Evolutionary conservation across 2,113 vertebrate species (phyloP), one percentile per base, ranked within the genome.

Genomic region (Aphyosemion australe): DNA sequence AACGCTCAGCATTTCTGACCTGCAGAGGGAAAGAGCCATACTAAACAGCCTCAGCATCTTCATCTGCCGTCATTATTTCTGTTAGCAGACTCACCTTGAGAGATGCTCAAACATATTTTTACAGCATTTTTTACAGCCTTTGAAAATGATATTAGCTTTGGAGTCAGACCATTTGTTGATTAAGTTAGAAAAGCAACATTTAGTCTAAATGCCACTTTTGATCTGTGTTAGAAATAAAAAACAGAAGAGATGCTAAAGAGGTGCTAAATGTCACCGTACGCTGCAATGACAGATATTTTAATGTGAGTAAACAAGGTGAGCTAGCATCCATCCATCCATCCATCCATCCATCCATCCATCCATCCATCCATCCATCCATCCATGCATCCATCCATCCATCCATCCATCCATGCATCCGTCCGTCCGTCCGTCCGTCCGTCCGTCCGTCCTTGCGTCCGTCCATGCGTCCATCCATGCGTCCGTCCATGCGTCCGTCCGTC

Each of bases 201-300:
- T 72, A 0, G 49, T 65, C 61, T 71, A 78, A 88, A 86, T 26
- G 74, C 69, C 74, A 82, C 41, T 19, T 72, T 63, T 79, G 79
- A 81, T 81, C 72, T 70, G 60, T 59, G 71, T 84, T 78, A 74
- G 78, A 62, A 83, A 50, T 55, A 78, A 56, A 83, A 69, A 58
- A 51, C 69, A 45, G 26, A 26, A 26, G 26, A 26, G 26, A 1
- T 26, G 26, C 5, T 26, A 2, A 26, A 5, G n/a, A n/a, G 26
- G 26, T 26, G 26, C 26, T 26, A 26, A 26, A 26, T 26, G 26
- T 26, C 26, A 26, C 3, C 1, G 26, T n/a, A n/a, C n/a, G n/a
- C n/a, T n/a, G n/a, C n/a, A n/a, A 26, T 26, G 26, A 5, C 26
- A 26, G 26, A 26, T 26, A 5, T 26, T 26, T 26, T 26, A 26